phyloP scores from a whole-genome alignment of 2,888 invertebrate genomes.

The Rotaria magnacalcarata region DNA sequence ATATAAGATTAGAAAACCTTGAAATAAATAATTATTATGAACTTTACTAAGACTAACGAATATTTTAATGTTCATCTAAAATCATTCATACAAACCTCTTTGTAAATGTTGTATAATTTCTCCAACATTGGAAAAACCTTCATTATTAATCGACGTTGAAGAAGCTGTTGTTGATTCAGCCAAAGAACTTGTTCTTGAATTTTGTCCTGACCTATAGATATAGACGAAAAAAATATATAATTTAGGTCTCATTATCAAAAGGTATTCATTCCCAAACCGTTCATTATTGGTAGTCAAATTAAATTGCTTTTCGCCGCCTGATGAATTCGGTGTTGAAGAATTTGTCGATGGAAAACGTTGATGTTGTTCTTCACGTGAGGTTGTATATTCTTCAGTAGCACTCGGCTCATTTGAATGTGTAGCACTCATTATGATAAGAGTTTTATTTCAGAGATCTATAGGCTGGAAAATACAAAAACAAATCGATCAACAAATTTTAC shows the following conservation, averaged over 20 bases:
- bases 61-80: not conserved
- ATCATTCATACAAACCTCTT: not conserved
- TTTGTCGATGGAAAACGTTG: constrained; percentile 10
- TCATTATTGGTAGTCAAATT: not conserved
- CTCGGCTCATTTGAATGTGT: not conserved
- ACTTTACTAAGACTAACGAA: too few species aligned
- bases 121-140: not conserved
- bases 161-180: not conserved
- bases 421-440: not conserved
- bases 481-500: not conserved
- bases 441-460: not conserved
- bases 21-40: not conserved
- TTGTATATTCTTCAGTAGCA: not conserved
- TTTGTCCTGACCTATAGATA: not conserved
- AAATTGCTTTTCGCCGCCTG: not conserved
- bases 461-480: not conserved
- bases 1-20: not conserved
- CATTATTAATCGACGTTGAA: not conserved
- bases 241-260: not conserved
- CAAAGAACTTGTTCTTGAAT: constrained; percentile 6
- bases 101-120: constrained; percentile 32
- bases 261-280: not conserved
- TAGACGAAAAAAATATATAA: not conserved
- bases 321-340: constrained; percentile 24
- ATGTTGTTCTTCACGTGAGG: not conserved